Base-by-base conservation (phyloP, 2,888 invertebrate species). In the Ennomos fuscantarius region DNA sequence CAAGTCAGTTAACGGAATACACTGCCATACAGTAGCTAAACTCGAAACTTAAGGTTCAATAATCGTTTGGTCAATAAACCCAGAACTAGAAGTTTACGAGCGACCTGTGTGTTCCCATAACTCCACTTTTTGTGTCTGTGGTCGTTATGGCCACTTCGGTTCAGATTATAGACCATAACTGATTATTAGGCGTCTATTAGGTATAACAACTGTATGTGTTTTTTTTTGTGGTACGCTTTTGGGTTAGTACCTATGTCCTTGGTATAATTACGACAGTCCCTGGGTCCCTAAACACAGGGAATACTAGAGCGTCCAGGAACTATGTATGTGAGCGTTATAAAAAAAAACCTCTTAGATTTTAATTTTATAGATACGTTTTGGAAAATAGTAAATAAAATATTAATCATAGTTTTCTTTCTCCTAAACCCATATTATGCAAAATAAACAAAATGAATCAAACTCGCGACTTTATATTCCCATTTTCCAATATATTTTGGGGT, bases 31-130 rank as follows among this genome's bases (percentile, higher is more conserved):
- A 46, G 55, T 46, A 50, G 55, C 55, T 32, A 43, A 42, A 36
- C 8, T 32, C 31, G 50, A 40, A 55, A 39, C 41, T 50, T 50
- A 50, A 56, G 50, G 24, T 36, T 15, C 24, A 45, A 50, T 50
- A 56, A 46, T 24, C 39, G 35, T 35, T 51, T 36, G 11, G 36
- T 35, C 31, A 15, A 50, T 56, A 50, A 58, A 50, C 35, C 34
- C 15, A 13, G 9, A 6, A 9, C 55, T 61, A 65, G 65, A 40
- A 39, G 35, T 62, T 62, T 59, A 62, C 52, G 51, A 46, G 33
- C 65, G 49, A 56, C 66, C 54, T 68, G 68, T 68, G 68, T 63
- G 68, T 66, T 64, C 64, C 45, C 59, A 54, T 64, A 62, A 64
- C 59, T 62, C n/a, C 43, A 51, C 49, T 62, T 66, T 66, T 66